A percentile compares a stretch with the other conserved stretches of the same genome.
These are phyloP conservation scores for Dipus sagitta DNA, from an alignment of 2,797 vertebrate species.

Conservation along the genomic window DNA sequence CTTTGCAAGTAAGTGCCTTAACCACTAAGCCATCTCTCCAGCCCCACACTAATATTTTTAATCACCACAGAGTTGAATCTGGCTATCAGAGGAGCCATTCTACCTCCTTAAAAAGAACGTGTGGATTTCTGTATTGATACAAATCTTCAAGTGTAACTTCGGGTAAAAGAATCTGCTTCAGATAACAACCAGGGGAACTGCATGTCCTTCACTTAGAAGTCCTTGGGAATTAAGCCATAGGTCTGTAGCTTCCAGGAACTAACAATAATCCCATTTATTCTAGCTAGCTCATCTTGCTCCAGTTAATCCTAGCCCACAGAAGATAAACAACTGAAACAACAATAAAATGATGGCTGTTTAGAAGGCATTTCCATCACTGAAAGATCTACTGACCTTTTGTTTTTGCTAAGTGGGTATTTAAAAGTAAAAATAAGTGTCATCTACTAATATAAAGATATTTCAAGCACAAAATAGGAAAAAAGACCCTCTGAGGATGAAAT, in stretches of 20 bases:
- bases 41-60: neutral
- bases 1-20: too few relatives aligned
- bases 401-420: conserved; percentile 31
- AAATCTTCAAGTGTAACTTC: conserved; percentile 11
- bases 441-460: neutral
- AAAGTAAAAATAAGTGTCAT: neutral
- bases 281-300: neutral
- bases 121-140: neutral
- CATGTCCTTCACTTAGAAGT: neutral
- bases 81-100: neutral
- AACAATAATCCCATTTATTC: conserved; percentile 6
- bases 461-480: neutral
- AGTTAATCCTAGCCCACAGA: conserved; percentile 29
- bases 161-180: neutral
- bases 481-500: neutral
- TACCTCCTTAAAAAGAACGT: neutral
- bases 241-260: neutral
- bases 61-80: conserved; percentile 2
- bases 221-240: neutral
- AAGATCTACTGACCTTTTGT: neutral
- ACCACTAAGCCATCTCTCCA: too few relatives aligned
- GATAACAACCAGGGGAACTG: neutral
- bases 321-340: neutral
- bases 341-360: neutral
- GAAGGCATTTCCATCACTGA: neutral